These are phyloP conservation scores for Acestrorhynchus altus DNA, from an alignment of 2,797 vertebrate species.

Conservation along the genomic window DNA sequence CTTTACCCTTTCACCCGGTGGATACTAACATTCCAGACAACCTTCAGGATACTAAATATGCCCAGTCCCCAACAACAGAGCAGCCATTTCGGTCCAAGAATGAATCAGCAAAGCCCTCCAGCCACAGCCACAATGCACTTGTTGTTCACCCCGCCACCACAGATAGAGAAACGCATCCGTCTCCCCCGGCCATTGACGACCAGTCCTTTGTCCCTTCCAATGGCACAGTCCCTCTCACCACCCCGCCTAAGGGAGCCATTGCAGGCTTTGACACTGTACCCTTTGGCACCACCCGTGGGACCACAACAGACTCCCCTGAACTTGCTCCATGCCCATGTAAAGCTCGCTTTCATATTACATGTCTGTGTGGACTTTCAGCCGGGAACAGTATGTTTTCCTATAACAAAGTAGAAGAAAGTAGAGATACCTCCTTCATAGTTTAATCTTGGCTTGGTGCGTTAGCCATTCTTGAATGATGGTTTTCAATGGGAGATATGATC, in stretches of 20 bases:
- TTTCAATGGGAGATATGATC: constrained; percentile 37
- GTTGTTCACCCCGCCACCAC: constrained; percentile 51
- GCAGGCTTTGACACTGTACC: constrained; percentile 47
- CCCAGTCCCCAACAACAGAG: constrained; percentile 36
- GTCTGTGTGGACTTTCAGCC: constrained; percentile 80
- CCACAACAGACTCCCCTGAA: constrained; percentile 51
- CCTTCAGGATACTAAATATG: constrained; percentile 49
- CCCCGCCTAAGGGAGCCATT: constrained; percentile 52
- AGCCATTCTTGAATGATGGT: constrained; percentile 48
- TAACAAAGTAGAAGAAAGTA: constrained; percentile 66
- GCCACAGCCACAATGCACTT: constrained; percentile 50
- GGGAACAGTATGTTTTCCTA: constrained; percentile 83
- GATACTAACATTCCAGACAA: constrained; percentile 25
- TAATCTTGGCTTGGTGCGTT: constrained; percentile 54
- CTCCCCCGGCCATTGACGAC: constrained; percentile 26
- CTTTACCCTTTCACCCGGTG: constrained; percentile 41
- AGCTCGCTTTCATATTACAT: constrained; percentile 73
- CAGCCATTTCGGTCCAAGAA: constrained; percentile 42
- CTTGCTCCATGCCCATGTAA: constrained; percentile 75
- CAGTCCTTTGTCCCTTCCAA: constrained; percentile 56
- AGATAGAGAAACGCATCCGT: constrained; percentile 52
- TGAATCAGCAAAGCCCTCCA: constrained; percentile 51
- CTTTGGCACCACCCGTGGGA: constrained; percentile 50
- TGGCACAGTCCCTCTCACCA: constrained; percentile 43
- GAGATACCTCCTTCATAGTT: constrained; percentile 36